Percentiles rank a stretch among this genome's conserved stretches.
Evolutionary conservation across 2,113 vertebrate species (phyloP).

Genomic region (Ailurus styani): DNA sequence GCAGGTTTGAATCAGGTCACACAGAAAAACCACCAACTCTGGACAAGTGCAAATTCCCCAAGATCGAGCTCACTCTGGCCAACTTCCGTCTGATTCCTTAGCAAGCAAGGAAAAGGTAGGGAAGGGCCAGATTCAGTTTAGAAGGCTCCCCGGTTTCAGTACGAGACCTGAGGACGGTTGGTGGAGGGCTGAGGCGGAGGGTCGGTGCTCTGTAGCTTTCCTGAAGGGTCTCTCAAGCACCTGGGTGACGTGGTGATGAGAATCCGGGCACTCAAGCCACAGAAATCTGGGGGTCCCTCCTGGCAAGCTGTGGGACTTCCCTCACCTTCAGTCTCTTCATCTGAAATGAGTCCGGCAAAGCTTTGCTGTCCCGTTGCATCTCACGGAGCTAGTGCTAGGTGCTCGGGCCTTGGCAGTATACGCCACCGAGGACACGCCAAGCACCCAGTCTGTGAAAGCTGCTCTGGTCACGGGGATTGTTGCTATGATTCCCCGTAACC

Average conservation of each 20-base stretch:
- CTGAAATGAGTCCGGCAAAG: background rate
- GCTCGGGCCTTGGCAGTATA: background rate
- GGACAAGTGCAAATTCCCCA: background rate
- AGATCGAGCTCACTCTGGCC: too few species aligned
- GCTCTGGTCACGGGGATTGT: background rate
- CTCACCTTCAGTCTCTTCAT: background rate
- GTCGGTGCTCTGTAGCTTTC: background rate
- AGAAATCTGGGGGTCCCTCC: background rate
- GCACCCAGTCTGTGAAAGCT: rapidly evolving
- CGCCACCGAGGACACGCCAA: rapidly evolving
- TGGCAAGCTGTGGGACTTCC: background rate
- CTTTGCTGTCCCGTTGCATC: background rate
- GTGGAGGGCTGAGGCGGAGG: rapidly evolving
- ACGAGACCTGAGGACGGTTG: background rate
- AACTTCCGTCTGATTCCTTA: background rate
- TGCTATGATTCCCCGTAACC: background rate
- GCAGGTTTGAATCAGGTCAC: background rate
- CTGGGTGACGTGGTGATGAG: background rate
- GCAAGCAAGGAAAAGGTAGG: background rate
- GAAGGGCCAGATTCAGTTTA: background rate
- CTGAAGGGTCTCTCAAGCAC: background rate
- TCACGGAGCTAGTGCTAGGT: background rate
- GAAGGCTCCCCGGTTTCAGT: background rate
- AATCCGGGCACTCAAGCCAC: background rate
- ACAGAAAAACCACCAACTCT: background rate